A percentile compares a stretch with the other conserved stretches of the same genome.
Conservation (phyloP, 2,113 vertebrate species). For the Sinocyclocheilus anshuiensis region DNA sequence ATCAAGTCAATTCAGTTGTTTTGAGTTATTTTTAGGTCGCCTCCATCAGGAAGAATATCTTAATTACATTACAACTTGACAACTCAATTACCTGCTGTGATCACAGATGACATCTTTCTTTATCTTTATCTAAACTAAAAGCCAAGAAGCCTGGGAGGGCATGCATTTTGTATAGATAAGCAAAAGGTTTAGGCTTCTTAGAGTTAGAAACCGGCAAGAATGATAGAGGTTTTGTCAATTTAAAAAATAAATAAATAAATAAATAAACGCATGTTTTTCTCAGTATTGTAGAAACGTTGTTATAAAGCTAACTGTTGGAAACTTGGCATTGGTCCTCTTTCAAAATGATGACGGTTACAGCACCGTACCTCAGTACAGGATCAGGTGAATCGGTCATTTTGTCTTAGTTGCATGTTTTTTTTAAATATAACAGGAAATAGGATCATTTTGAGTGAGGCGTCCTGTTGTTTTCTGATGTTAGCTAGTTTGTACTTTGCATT, state of each 20-base stretch:
- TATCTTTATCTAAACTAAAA: conserved; percentile 43
- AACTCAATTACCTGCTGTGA: conserved; percentile 56
- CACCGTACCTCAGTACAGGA: neutral
- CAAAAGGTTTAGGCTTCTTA: neutral
- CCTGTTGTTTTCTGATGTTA: conserved; percentile 28
- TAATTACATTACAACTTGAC: conserved; percentile 58
- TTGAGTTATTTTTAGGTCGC: conserved; percentile 48
- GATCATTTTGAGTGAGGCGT: neutral
- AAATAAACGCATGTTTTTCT: neutral
- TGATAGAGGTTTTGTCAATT: neutral
- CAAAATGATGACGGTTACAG: conserved; percentile 8
- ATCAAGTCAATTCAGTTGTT: conserved; percentile 45
- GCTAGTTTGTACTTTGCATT: neutral
- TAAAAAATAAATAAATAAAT: neutral
- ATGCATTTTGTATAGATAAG: neutral
- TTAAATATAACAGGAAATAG: conserved; percentile 13
- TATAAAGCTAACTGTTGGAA: neutral
- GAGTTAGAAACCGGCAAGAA: neutral
- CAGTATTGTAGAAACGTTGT: neutral
- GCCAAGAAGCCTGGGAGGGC: conserved; percentile 17
- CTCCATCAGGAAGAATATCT: conserved; percentile 51
- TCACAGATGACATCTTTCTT: conserved; percentile 32
- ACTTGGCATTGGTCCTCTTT: neutral
- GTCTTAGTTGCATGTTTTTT: conserved; percentile 19
- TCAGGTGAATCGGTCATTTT: conserved; percentile 4